Conservation (phyloP, 2,888 invertebrate species). For the Microplitis deprimator region DNA sequence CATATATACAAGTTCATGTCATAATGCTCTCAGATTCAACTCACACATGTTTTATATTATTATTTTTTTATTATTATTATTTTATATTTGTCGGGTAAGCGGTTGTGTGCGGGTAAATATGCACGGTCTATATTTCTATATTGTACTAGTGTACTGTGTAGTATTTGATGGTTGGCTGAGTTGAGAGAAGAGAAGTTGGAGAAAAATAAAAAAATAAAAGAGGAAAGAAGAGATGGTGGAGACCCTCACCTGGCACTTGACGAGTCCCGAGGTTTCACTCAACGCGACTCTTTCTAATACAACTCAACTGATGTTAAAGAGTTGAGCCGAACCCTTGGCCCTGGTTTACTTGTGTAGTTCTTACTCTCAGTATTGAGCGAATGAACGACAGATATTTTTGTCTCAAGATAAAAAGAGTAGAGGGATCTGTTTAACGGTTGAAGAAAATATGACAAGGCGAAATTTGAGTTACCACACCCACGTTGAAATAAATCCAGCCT, state of each 20-base stretch:
- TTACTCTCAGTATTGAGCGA: constrained; percentile 34
- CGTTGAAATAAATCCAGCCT: constrained; percentile 31
- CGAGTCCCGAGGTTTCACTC: constrained; percentile 43
- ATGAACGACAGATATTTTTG: constrained; percentile 13
- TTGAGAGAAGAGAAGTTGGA: constrained; percentile 5
- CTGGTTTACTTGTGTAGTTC: not conserved
- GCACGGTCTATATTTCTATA: not conserved
- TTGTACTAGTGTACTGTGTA: not conserved
- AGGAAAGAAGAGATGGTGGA: constrained; percentile 41
- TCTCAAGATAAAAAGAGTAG: constrained; percentile 15
- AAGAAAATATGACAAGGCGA: constrained; percentile 44
- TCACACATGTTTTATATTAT: constrained; percentile 5
- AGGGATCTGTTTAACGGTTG: constrained; percentile 29
- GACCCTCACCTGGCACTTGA: constrained; percentile 60
- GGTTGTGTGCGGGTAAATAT: constrained; percentile 21
- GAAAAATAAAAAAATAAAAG: not conserved
- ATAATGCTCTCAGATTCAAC: constrained; percentile 27
- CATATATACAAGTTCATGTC: constrained; percentile 28
- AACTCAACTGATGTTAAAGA: constrained; percentile 4
- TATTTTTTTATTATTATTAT: constrained; percentile 8
- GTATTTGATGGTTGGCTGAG: not conserved
- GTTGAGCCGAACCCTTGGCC: not conserved
- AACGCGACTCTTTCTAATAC: constrained; percentile 2
- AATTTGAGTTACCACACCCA: constrained; percentile 47
- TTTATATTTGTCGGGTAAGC: not conserved